Evolutionary conservation across 2,888 invertebrate genomes (phyloP).

Genomic region (Lymantria dispar): DNA sequence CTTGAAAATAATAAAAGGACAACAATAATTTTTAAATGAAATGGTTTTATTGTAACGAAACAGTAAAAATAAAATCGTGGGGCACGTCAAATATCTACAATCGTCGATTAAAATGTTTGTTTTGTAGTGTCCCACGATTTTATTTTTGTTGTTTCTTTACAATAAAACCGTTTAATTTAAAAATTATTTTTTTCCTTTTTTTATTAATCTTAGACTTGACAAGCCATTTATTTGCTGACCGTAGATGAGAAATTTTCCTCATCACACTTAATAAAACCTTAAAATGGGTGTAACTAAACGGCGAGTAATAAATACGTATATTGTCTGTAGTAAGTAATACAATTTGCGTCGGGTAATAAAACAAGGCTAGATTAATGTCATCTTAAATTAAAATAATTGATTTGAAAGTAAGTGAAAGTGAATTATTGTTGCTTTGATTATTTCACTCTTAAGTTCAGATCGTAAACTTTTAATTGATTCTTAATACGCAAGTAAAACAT

Average conservation of each 20-base stretch:
- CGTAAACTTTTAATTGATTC: constrained; percentile 11
- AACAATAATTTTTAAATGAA: too few species aligned
- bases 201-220: too few species aligned
- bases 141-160: too few species aligned
- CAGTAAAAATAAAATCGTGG: too few species aligned
- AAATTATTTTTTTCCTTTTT: too few species aligned
- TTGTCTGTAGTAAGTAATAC: not conserved
- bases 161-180: too few species aligned
- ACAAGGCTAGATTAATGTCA: not conserved
- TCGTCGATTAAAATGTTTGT: too few species aligned
- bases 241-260: not conserved
- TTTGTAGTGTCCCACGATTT: too few species aligned
- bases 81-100: too few species aligned
- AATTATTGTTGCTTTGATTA: constrained; percentile 1
- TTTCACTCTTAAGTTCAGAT: constrained; percentile 4
- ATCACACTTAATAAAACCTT: not conserved
- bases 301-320: not conserved
- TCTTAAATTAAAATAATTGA: not conserved
- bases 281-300: not conserved
- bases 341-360: not conserved
- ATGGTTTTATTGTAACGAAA: too few species aligned
- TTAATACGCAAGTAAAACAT: constrained; percentile 1
- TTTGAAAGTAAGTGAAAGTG: constrained; percentile 10
- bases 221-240: too few species aligned
- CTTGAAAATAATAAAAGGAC: too few species aligned